phyloP scores from a whole-genome alignment of 2,888 invertebrate genomes.

The Limnephilus auricula region DNA sequence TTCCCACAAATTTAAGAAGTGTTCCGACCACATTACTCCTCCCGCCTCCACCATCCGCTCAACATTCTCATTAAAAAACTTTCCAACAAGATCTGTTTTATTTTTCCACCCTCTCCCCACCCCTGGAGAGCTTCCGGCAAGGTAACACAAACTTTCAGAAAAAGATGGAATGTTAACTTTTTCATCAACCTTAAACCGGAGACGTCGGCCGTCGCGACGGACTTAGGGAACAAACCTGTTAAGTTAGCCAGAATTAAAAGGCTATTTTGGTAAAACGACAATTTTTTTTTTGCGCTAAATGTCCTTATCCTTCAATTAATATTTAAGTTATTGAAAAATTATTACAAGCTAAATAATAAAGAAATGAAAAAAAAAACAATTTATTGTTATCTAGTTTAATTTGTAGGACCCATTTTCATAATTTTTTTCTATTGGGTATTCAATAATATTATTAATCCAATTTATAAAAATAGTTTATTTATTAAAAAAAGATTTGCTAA shows the following conservation, averaged over 20 bases:
- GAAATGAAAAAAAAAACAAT: too few species aligned
- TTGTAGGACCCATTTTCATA: too few species aligned
- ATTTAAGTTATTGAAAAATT: too few species aligned
- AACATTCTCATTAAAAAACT: slow-evolving; percentile 66
- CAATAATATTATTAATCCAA: too few species aligned
- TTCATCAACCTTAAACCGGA: slow-evolving; percentile 45
- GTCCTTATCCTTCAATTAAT: too few species aligned
- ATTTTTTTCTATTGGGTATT: too few species aligned
- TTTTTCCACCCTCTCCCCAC: slow-evolving; percentile 55
- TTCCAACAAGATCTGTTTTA: slow-evolving; percentile 65
- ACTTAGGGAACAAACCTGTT: background rate
- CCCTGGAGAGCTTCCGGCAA: slow-evolving; percentile 53
- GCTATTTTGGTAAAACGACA: too few species aligned
- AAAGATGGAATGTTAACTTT: slow-evolving; percentile 61
- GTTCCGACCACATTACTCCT: slow-evolving; percentile 43
- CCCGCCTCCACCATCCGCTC: slow-evolving; percentile 47
- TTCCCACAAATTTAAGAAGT: slow-evolving; percentile 37
- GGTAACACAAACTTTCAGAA: slow-evolving; percentile 60
- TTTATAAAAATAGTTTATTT: too few species aligned
- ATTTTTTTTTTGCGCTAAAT: too few species aligned
- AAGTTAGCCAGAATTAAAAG: background rate
- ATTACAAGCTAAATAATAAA: too few species aligned
- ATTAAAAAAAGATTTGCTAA: too few species aligned
- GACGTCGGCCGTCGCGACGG: slow-evolving; percentile 33
- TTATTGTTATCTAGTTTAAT: too few species aligned